phyloP scores from a whole-genome alignment of 2,797 vertebrate genomes.

The Rhinatrema bivittatum region DNA sequence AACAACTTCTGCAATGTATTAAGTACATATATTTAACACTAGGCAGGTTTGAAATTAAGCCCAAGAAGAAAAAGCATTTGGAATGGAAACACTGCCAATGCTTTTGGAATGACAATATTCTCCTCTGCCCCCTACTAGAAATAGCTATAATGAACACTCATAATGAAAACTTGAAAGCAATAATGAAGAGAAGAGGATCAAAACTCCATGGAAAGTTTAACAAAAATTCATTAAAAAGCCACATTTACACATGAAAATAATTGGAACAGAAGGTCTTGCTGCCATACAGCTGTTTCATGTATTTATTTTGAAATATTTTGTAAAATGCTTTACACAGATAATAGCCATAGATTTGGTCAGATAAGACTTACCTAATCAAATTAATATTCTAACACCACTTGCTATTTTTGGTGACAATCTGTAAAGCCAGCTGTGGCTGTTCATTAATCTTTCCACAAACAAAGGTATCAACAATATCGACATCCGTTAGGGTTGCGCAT shows the following conservation, averaged over 20 bases:
- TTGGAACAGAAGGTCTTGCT: slow-evolving; percentile 50
- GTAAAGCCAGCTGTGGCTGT: slow-evolving; percentile 3
- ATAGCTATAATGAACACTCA: slow-evolving; percentile 26
- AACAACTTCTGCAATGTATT: slow-evolving; percentile 14
- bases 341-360: slow-evolving; percentile 20
- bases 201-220: slow-evolving; percentile 55
- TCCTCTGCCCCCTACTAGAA: slow-evolving; percentile 31
- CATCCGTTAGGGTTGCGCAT: too few relatives aligned
- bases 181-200: slow-evolving; percentile 26
- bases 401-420: not conserved
- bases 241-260: slow-evolving; percentile 66
- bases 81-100: slow-evolving; percentile 28
- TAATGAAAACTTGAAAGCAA: too few relatives aligned
- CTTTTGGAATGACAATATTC: slow-evolving; percentile 27
- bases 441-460: slow-evolving; percentile 6
- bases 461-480: too few relatives aligned
- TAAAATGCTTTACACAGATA: slow-evolving; percentile 26
- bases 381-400: slow-evolving; percentile 6
- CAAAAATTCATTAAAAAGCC: slow-evolving; percentile 54
- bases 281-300: slow-evolving; percentile 46
- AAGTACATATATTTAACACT: slow-evolving; percentile 14
- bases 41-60: slow-evolving; percentile 21
- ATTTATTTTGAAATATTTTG: slow-evolving; percentile 39
- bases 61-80: slow-evolving; percentile 5
- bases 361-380: slow-evolving; percentile 31